Percentiles rank a stretch among this genome's conserved stretches.
Conservation (phyloP, 2,113 vertebrate species). For the Thamnophis sirtalis region DNA sequence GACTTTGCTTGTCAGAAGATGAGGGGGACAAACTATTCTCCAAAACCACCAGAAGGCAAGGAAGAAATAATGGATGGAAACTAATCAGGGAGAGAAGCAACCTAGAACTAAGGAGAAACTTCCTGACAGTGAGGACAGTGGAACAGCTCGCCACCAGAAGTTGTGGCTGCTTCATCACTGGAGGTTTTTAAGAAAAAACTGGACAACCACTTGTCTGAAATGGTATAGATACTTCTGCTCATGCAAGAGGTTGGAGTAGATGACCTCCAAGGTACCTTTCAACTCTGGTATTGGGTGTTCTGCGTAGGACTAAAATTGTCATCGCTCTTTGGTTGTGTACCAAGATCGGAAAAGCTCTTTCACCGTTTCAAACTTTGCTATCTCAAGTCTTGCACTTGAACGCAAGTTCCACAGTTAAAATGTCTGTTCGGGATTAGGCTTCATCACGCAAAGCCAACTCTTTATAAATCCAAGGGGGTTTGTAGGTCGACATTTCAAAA, state of each 20-base stretch:
- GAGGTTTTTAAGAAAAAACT: neutral
- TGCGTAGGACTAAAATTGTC: neutral
- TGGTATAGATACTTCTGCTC: neutral
- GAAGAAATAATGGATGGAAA: neutral
- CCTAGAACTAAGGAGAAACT: neutral
- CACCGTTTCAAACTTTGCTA: neutral
- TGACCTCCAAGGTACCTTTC: neutral
- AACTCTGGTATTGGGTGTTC: neutral
- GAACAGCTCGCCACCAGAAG: neutral
- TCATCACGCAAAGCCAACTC: neutral
- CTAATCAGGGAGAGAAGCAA: neutral
- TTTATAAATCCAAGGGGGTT: neutral
- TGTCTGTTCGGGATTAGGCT: neutral
- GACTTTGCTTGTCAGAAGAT: no score
- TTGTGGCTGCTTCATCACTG: accelerated
- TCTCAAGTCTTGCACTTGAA: neutral
- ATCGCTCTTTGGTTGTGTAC: neutral
- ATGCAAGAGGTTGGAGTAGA: neutral
- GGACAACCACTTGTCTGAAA: neutral
- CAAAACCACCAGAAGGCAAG: neutral
- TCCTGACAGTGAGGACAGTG: neutral
- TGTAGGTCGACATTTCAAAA: neutral
- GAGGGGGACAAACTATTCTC: neutral
- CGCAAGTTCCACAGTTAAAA: neutral
- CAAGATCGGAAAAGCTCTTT: neutral